These are phyloP conservation scores for Sternotherus odoratus DNA, from an alignment of 2,797 vertebrate genomes.

Conservation along the genomic window DNA sequence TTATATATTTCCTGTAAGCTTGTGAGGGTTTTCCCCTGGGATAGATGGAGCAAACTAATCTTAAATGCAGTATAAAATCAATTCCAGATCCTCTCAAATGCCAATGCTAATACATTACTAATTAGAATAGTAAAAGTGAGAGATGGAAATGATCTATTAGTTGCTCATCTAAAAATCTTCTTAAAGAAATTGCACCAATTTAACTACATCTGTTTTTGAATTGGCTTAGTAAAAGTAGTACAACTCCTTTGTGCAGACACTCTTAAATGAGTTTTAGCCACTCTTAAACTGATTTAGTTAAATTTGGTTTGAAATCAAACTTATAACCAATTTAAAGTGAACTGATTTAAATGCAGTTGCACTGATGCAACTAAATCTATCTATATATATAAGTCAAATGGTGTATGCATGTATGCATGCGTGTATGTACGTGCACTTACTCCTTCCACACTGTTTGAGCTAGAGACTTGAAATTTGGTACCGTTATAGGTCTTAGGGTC, in stretches of 20 bases:
- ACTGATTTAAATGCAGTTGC: no score
- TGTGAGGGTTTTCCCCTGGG: slow-evolving; percentile 40
- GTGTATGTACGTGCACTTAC: no score
- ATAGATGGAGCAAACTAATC: slow-evolving; percentile 76
- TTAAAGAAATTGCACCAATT: slow-evolving; percentile 44
- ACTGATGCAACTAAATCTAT: no score
- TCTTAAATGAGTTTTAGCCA: slow-evolving; percentile 47
- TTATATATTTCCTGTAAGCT: slow-evolving; percentile 65
- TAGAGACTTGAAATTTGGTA: no score
- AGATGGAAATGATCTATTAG: slow-evolving; percentile 70
- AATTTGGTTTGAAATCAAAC: slow-evolving; percentile 26
- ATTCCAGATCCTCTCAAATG: slow-evolving; percentile 62
- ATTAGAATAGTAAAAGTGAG: slow-evolving; percentile 71
- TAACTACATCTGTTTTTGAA: slow-evolving; percentile 61
- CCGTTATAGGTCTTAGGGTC: no score
- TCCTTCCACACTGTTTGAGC: no score
- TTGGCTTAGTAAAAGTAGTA: slow-evolving; percentile 53
- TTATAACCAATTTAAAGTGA: slow-evolving; percentile 22
- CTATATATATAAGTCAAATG: no score
- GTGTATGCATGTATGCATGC: no score
- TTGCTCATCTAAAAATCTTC: slow-evolving; percentile 67
- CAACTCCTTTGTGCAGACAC: neutral
- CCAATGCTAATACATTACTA: slow-evolving; percentile 64
- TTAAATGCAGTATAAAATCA: slow-evolving; percentile 74
- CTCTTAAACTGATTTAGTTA: slow-evolving; percentile 43